Evolutionary conservation across 2,113 vertebrate genomes (phyloP).

Genomic region (Gambusia holbrooki): DNA sequence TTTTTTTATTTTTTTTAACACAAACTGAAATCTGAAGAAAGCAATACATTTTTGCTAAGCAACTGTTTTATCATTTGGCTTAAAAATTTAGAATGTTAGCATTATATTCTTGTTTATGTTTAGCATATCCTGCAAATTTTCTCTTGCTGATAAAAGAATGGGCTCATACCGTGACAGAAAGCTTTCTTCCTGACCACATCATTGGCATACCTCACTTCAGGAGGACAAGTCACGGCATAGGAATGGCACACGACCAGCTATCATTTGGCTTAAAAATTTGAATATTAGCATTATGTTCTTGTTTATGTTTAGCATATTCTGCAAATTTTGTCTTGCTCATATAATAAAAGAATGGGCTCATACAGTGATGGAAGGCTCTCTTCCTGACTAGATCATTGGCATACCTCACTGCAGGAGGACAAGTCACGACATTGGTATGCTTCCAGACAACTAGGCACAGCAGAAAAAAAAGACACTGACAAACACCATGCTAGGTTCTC

Average conservation of each 20-base stretch:
- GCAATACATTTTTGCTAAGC: not conserved
- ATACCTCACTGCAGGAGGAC: not conserved
- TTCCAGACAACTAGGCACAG: no score
- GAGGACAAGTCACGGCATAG: not conserved
- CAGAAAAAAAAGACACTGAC: not conserved
- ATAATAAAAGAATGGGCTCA: no score
- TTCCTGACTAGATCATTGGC: not conserved
- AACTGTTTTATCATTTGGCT: not conserved
- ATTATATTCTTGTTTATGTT: not conserved
- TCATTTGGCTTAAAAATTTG: not conserved
- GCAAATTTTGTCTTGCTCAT: not conserved
- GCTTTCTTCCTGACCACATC: not conserved
- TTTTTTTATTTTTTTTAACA: no score
- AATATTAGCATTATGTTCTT: not conserved
- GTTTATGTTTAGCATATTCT: not conserved
- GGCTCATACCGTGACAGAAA: not conserved
- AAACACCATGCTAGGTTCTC: not conserved
- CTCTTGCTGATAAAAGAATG: no score
- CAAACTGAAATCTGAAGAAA: not conserved
- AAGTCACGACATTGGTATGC: not conserved
- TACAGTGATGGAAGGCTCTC: not conserved
- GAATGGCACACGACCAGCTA: no score
- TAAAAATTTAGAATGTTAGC: not conserved
- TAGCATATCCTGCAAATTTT: not conserved
- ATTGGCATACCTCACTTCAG: not conserved